Conservation (phyloP, 2,888 invertebrate species). For the Strigamia crassipes region DNA sequence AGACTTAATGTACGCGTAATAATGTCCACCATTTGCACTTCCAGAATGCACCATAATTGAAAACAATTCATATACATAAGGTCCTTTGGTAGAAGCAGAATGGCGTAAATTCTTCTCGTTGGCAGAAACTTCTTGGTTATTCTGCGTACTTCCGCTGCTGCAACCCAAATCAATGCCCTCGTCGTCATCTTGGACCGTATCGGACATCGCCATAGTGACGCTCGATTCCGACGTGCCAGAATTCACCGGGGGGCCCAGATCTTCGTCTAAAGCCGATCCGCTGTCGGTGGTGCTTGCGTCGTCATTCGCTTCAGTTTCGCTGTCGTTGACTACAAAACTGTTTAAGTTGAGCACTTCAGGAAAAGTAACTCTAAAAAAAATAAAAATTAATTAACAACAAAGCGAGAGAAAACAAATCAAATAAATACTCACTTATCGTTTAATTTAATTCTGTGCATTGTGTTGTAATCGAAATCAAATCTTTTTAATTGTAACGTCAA, state of each 20-base stretch:
- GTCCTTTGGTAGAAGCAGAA: conserved; percentile 62
- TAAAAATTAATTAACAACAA: background rate
- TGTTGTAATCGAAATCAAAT: conserved; percentile 85
- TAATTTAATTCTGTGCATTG: conserved; percentile 81
- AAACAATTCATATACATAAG: conserved; percentile 81
- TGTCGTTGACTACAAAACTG: conserved; percentile 65
- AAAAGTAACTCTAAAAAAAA: conserved; percentile 72
- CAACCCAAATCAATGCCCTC: conserved; percentile 63
- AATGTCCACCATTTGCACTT: conserved; percentile 87
- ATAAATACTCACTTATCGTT: conserved; percentile 73
- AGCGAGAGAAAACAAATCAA: background rate
- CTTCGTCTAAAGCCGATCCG: conserved; percentile 68
- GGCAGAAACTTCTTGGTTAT: conserved; percentile 56
- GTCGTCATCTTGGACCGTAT: conserved; percentile 65
- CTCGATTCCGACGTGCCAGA: conserved; percentile 26
- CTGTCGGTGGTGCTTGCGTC: conserved; percentile 73
- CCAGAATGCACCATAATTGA: conserved; percentile 92
- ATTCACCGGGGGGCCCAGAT: conserved; percentile 62
- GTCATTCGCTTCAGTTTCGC: conserved; percentile 58
- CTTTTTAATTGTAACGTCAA: conserved; percentile 84
- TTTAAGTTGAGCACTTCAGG: conserved; percentile 79
- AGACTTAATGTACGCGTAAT: conserved; percentile 84
- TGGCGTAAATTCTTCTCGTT: conserved; percentile 57
- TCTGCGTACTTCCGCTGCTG: conserved; percentile 55
- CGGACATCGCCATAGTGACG: conserved; percentile 45